Percentiles rank a stretch among this genome's conserved stretches.
phyloP scores from a whole-genome alignment of 2,888 invertebrate species.

The Nymphalis c-album region DNA sequence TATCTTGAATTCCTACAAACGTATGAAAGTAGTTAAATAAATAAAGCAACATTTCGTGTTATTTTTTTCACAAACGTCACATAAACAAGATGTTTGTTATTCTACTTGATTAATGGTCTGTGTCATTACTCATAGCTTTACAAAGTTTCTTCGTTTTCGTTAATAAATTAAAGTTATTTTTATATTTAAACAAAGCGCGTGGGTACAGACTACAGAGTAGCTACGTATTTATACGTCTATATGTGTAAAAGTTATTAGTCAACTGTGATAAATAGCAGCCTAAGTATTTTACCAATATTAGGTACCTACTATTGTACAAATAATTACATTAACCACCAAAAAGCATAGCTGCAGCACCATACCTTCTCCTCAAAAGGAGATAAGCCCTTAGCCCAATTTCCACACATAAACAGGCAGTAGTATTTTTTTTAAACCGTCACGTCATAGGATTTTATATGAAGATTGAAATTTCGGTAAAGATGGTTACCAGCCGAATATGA shows the following conservation, averaged over 20 bases:
- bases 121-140: constrained; percentile 33
- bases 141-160: constrained; percentile 29
- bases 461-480: no score
- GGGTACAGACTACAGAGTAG: not conserved
- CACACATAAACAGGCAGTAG: no score
- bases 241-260: not conserved
- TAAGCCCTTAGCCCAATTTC: no score
- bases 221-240: not conserved
- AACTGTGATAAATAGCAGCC: not conserved
- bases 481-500: no score
- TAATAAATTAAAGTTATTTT: constrained; percentile 13
- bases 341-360: no score
- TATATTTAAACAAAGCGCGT: not conserved
- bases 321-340: no score
- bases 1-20: not conserved
- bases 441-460: no score
- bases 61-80: constrained; percentile 28
- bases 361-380: no score
- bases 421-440: no score
- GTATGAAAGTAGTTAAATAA: not conserved
- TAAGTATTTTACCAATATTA: no score
- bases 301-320: no score
- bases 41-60: constrained; percentile 26
- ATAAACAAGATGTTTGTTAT: constrained; percentile 36
- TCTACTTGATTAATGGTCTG: constrained; percentile 39